These are phyloP conservation scores for Alfaro cultratus DNA, from an alignment of 2,797 vertebrate species.

Conservation along the genomic window DNA sequence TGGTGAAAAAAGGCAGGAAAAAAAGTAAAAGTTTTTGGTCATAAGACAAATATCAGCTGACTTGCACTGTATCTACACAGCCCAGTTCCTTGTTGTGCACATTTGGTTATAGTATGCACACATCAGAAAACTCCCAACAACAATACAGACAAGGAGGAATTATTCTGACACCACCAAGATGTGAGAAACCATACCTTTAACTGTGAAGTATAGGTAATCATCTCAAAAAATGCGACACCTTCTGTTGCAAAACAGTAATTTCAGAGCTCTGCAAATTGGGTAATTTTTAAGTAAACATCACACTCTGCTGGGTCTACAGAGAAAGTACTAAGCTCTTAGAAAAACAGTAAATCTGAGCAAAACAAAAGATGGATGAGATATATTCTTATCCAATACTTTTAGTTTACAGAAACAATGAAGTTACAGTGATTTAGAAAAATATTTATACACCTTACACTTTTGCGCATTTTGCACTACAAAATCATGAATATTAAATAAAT, in stretches of 20 bases:
- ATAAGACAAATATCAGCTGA: slow-evolving; percentile 83
- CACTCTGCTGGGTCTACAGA: slow-evolving; percentile 46
- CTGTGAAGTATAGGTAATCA: slow-evolving; percentile 12
- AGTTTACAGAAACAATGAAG: background rate
- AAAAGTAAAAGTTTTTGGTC: slow-evolving; percentile 71
- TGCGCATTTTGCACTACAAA: background rate
- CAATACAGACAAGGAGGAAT: background rate
- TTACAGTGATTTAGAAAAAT: background rate
- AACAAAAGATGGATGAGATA: background rate
- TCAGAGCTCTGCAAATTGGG: slow-evolving; percentile 10
- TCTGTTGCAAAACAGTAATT: slow-evolving; percentile 21
- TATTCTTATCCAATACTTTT: background rate
- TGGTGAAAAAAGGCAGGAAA: slow-evolving; percentile 42
- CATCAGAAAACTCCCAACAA: slow-evolving; percentile 9
- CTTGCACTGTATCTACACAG: slow-evolving; percentile 51
- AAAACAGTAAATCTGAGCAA: slow-evolving; percentile 26
- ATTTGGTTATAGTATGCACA: slow-evolving; percentile 45
- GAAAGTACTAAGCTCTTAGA: slow-evolving; percentile 55
- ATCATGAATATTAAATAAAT: no score
- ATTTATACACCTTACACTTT: background rate
- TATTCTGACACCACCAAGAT: background rate
- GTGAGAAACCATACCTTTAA: slow-evolving; percentile 9
- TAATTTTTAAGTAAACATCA: slow-evolving; percentile 46
- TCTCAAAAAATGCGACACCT: slow-evolving; percentile 20
- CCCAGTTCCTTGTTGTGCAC: slow-evolving; percentile 57